phyloP scores from a whole-genome alignment of 2,797 vertebrate genomes.

The Nothura maculosa region DNA sequence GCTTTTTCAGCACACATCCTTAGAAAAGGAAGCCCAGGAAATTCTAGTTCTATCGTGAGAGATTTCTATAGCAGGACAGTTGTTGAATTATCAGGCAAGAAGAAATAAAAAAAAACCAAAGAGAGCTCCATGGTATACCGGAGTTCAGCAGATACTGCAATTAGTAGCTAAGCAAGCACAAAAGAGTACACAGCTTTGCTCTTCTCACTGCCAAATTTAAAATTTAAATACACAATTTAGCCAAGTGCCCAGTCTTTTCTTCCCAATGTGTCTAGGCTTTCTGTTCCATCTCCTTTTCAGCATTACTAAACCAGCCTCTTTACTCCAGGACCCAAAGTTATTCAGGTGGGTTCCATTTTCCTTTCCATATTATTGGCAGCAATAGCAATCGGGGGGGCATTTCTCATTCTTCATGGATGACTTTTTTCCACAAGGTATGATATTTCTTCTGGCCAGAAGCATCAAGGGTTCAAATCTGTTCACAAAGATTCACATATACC shows the following conservation, averaged over 20 bases:
- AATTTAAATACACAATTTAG: not conserved
- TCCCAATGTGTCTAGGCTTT: not conserved
- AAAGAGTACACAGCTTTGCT: not conserved
- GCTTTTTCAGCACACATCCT: not conserved
- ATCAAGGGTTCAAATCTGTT: not conserved
- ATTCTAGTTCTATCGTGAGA: not conserved
- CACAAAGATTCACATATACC: not conserved
- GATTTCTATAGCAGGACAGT: not conserved
- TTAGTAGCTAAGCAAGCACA: not conserved
- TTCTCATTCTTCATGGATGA: not conserved
- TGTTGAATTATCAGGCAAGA: not conserved
- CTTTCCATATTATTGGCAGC: not conserved
- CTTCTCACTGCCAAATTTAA: not conserved
- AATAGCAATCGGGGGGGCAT: not conserved
- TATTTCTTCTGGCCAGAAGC: not conserved
- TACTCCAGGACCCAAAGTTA: not conserved
- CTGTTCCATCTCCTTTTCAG: not conserved
- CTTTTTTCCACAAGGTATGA: not conserved
- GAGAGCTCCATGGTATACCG: not conserved
- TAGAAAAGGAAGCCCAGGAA: not conserved
- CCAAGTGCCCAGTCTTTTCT: not conserved
- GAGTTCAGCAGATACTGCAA: not conserved
- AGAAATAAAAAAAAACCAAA: not conserved
- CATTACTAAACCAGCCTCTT: not conserved
- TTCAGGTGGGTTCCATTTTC: not conserved